Conservation (phyloP, 2,797 vertebrate species). For the Streptopelia turtur region DNA sequence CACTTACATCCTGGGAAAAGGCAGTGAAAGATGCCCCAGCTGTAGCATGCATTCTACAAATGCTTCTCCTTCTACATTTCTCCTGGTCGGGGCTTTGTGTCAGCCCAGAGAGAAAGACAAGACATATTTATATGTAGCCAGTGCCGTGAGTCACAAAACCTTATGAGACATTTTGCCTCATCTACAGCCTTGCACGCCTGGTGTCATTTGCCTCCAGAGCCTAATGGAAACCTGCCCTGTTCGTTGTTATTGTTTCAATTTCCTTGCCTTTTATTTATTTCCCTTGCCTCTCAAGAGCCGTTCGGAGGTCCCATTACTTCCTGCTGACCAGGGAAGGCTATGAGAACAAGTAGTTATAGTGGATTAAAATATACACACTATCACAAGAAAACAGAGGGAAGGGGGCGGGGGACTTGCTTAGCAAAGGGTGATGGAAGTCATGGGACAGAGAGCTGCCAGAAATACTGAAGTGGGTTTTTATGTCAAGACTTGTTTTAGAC, state of each 20-base stretch:
- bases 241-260: constrained; percentile 28
- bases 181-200: not conserved
- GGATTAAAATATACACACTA: constrained; percentile 42
- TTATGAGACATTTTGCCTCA: not conserved
- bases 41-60: not conserved
- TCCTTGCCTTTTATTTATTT: constrained; percentile 61
- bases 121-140: not conserved
- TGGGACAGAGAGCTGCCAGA: constrained; percentile 1
- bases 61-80: not conserved
- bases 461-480: not conserved
- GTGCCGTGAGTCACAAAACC: not conserved
- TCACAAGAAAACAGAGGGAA: constrained; percentile 33
- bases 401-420: not conserved
- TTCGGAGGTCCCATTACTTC: constrained; percentile 31
- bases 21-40: not conserved
- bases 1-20: not conserved
- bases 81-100: not conserved
- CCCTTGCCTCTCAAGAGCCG: not conserved
- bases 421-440: not conserved
- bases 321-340: constrained; percentile 31
- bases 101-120: not conserved
- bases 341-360: constrained; percentile 26
- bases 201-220: constrained; percentile 2
- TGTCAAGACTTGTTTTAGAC: not conserved
- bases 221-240: constrained; percentile 5